Conservation (phyloP, 2,797 vertebrate species). For the Sebastiscus tertius region DNA sequence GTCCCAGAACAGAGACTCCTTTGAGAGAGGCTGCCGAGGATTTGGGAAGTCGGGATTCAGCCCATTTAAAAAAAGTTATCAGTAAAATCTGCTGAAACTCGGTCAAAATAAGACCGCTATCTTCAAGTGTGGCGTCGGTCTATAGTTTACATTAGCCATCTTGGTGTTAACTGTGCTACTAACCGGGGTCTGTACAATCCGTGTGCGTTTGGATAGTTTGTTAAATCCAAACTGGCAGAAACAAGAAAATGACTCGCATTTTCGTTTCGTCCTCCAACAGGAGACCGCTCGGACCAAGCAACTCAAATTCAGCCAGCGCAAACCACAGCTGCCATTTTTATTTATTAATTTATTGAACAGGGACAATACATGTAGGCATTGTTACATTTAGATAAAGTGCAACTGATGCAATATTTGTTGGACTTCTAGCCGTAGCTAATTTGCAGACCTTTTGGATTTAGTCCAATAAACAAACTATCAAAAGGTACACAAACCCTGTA, state of each 20-base stretch:
- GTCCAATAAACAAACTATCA: no score
- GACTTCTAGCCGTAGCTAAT: no score
- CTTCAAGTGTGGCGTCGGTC: neutral
- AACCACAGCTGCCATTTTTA: no score
- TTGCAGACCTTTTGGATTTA: no score
- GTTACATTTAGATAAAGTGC: no score
- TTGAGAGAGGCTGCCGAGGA: slow-evolving; percentile 56
- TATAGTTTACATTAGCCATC: neutral
- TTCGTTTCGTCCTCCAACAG: no score
- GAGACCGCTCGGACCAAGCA: no score
- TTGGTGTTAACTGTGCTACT: neutral
- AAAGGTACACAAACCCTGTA: no score
- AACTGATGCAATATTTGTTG: no score
- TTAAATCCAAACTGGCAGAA: neutral
- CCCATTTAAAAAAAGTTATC: neutral
- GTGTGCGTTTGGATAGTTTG: neutral
- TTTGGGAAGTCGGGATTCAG: slow-evolving; percentile 25
- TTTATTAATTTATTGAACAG: no score
- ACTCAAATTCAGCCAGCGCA: no score
- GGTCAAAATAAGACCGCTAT: neutral
- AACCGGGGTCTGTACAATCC: neutral
- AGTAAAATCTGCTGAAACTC: neutral
- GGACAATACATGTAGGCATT: no score
- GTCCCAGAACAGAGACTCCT: slow-evolving; percentile 72
- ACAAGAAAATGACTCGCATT: neutral